These are phyloP conservation scores for Sarcophaga carnaria DNA, from an alignment of 2,888 invertebrate genomes.

Conservation along the genomic window DNA sequence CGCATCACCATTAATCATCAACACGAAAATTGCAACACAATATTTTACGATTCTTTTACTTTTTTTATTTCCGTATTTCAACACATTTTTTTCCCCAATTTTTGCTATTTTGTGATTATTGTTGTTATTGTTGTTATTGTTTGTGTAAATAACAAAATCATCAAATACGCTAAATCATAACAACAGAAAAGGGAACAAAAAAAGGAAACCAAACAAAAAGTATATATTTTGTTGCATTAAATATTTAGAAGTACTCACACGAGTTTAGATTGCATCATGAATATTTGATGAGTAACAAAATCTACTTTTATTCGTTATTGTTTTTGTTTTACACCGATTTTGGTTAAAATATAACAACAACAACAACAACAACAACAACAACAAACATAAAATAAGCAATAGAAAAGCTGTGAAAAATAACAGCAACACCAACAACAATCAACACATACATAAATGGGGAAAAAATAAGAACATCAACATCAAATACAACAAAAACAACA, in stretches of 20 bases:
- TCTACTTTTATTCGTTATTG: constrained; percentile 34
- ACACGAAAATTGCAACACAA: constrained; percentile 20
- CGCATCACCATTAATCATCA: constrained; percentile 53
- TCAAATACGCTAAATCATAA: constrained; percentile 54
- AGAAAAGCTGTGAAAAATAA: constrained; percentile 2
- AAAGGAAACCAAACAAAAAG: not conserved
- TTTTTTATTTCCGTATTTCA: not conserved
- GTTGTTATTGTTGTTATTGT: constrained; percentile 9
- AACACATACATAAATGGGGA: constrained; percentile 14
- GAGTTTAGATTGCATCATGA: constrained; percentile 82
- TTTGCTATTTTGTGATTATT: constrained; percentile 24
- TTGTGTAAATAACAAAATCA: constrained; percentile 66
- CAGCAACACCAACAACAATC: constrained; percentile 30
- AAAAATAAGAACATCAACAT: constrained; percentile 32
- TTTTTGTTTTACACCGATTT: constrained; percentile 15
- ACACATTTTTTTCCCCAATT: constrained; percentile 15
- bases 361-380: constrained; percentile 32
- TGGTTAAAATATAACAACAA: constrained; percentile 36
- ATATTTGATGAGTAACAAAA: constrained; percentile 76
- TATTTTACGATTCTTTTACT: not conserved
- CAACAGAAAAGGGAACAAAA: constrained; percentile 23
- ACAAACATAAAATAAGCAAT: no score
- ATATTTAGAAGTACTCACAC: constrained; percentile 82
- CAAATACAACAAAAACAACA: constrained; percentile 18
- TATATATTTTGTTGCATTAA: constrained; percentile 72